Evolutionary conservation across 35 echinoderm and acorn worm genomes (phyloP), one percentile per base, ranked within the genome.

Genomic region (Lytechinus variegatus): DNA sequence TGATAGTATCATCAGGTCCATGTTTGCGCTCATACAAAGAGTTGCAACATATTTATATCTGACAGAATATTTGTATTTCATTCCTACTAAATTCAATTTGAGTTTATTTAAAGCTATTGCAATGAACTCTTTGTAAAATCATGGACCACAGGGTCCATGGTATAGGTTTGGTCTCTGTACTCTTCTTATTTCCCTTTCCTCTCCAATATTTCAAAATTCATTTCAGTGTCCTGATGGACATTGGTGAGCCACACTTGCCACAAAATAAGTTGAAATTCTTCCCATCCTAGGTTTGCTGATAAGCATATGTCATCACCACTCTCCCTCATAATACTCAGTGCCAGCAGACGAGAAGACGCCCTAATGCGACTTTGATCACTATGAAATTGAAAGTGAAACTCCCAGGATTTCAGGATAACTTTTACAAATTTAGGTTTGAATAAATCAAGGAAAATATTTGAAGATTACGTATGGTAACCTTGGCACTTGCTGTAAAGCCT

Each of bases 381-480:
- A 24, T 79, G 66, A 79, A 79, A 79, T 79, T 79, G 66, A 79
- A 79, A 79, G 66, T 79, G 66, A 79, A 79, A 79, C 66, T 79
- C 66, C 19, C 19, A n/a, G 16, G 66, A 79, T 79, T 79, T 79
- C 19, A 79, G 66, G 66, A 79, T 79, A 79, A 79, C 66, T 79
- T 24, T 79, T 79, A 19, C 5, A 79, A 79, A 79, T 79, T 79
- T 79, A 79, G 66, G n/a, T 24, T 79, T 24, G 66, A 24, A 24
- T 79, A 79, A 79, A 24, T 79, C 66, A 19, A 71, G 21, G 66
- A 79, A 79, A 79, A 79, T 79, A 79, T 79, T 79, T 79, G 66
- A 24, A 79, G 66, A 79, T 79, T 79, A 24, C 66, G 66, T 4
- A n/a, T n/a, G 21, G 66, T 79, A 79, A 79, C 66, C 66, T 79